A percentile compares a stretch with the other conserved stretches of the same genome.
Conservation (phyloP, 2,113 vertebrate genomes). For the Albula goreensis region DNA sequence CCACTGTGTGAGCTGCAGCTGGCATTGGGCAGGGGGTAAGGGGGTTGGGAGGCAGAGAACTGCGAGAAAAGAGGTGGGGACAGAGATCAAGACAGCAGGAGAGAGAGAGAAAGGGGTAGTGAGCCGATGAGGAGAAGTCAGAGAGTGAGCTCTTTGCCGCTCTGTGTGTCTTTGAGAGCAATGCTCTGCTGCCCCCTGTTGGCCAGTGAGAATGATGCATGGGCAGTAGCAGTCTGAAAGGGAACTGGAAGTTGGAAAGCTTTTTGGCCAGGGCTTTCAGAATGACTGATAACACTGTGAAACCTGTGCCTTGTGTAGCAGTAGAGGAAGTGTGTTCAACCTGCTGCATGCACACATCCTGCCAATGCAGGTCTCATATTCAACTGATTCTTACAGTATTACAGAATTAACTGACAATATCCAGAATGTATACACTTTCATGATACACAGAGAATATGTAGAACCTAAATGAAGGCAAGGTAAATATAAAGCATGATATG, state of each 20-base stretch:
- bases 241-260: neutral
- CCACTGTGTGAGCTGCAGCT: neutral
- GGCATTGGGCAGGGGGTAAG: neutral
- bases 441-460: no score
- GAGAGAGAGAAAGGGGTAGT: neutral
- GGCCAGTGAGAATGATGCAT: neutral
- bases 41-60: neutral
- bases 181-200: constrained; percentile 11
- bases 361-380: no score
- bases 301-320: neutral
- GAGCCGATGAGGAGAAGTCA: neutral
- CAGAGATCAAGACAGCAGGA: no score
- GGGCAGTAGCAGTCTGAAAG: neutral
- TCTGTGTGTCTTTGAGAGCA: neutral
- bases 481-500: no score
- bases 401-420: no score
- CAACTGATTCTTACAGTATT: no score
- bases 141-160: neutral
- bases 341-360: no score
- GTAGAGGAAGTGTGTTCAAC: no score
- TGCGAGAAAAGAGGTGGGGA: neutral
- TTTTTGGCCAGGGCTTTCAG: neutral
- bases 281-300: neutral
- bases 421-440: no score
- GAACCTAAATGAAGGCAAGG: no score